phyloP scores from a whole-genome alignment of 2,797 vertebrate species.

The Callimico goeldii region DNA sequence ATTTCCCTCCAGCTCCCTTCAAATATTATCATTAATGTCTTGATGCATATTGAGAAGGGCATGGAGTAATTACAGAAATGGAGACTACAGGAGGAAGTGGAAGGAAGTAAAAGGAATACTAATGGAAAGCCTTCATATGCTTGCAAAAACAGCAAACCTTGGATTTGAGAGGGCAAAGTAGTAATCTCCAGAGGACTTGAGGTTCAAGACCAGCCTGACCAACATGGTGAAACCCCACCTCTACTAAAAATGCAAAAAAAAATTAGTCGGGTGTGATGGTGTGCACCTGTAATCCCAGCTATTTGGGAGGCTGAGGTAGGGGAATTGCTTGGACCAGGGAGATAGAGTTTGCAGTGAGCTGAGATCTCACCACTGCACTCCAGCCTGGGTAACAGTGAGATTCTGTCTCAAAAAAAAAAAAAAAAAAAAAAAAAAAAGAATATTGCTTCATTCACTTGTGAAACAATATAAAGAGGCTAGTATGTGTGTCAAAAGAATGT shows the following conservation, averaged over 20 bases:
- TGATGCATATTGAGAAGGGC: background rate
- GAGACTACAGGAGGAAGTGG: background rate
- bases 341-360: too few relatives aligned
- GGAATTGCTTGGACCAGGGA: too few relatives aligned
- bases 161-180: background rate
- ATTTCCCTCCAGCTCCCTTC: background rate
- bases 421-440: background rate
- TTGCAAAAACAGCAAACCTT: background rate
- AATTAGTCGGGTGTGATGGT: too few relatives aligned
- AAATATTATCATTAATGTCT: background rate
- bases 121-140: background rate
- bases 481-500: background rate
- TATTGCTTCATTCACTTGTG: background rate
- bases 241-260: too few relatives aligned
- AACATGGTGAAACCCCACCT: too few relatives aligned
- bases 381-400: too few relatives aligned
- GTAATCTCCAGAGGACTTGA: background rate
- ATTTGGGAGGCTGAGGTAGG: too few relatives aligned
- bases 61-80: background rate
- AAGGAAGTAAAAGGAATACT: background rate
- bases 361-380: too few relatives aligned
- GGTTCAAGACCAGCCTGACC: background rate
- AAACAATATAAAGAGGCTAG: background rate
- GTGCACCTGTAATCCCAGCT: too few relatives aligned
- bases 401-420: background rate